Evolutionary conservation across 2,113 vertebrate species (phyloP), one percentile per base, ranked within the genome.

Genomic region (Gobio gobio): DNA sequence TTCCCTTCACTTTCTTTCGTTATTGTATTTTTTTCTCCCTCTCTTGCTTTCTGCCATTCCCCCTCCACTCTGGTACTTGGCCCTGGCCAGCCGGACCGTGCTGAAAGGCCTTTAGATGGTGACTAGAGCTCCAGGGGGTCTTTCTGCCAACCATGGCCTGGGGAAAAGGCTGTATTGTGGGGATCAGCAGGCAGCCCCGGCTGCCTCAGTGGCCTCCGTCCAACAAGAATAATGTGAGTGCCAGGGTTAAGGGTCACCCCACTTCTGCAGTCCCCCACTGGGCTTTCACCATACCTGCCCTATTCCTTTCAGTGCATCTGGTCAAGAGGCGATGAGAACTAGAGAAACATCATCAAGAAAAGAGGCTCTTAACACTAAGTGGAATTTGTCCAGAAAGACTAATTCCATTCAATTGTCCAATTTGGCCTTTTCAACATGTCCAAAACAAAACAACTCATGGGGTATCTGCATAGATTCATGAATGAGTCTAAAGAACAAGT

Each of bases 151-250:
- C 95, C 93, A 90, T 90, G 92, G 93, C 95, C 92, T 91, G 26
- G 72, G 94, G 94, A 95, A 95, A 88, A 83, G 74, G 45, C 90
- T 92, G 94, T 93, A 94, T 98, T 99, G 96, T 98, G 94, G 93
- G 5, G 90, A 97, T 93, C 97, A 98, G 97, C 96, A 96, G 97
- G 97, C 95, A 96, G 96, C 94, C 92, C 92, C 91, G 89, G 90
- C 94, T 83, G 88, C 91, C 91, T 95, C 95, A 95, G 94, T 95
- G 93, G 0, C 0, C 80, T 86, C 9, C 83, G 83, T 93, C 89
- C 88, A 86, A 78, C 73, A 86, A 61, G 85, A 82, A 84, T 88
- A 86, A 85, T 87, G 77, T 83, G 85, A 82, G 85, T 66, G 59
- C 76, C 26, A 82, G 87, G 95, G 95, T 94, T 95, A 97, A 94